Evolutionary conservation across 1,140 invertebrate species (phyloP).

Genomic region (Aphis craccivora): DNA sequence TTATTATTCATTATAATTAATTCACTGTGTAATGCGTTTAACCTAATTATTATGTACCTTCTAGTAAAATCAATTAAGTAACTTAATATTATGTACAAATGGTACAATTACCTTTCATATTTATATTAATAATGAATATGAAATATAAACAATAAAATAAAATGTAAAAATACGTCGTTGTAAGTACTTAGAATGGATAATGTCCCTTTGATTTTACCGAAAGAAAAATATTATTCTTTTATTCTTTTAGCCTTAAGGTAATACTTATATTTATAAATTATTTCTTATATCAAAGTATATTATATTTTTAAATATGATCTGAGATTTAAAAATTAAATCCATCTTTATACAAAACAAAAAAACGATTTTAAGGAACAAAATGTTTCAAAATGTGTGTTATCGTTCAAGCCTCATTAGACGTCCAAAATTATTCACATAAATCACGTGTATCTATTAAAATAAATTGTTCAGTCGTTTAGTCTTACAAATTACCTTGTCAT

Average conservation of each 20-base stretch:
- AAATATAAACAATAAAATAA: not conserved
- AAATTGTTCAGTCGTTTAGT: constrained; percentile 16
- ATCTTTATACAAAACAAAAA: not conserved
- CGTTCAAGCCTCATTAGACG: not conserved
- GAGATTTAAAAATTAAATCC: not conserved
- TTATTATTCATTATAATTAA: not conserved
- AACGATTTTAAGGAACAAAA: not conserved
- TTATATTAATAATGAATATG: not conserved
- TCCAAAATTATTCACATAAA: constrained; percentile 5
- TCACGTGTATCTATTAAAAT: constrained; percentile 7
- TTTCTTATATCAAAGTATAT: not conserved
- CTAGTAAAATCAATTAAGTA: not conserved
- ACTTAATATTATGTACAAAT: not conserved
- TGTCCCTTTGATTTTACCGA: not conserved
- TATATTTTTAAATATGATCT: not conserved
- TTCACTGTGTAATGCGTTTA: not conserved
- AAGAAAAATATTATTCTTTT: not conserved
- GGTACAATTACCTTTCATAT: not conserved
- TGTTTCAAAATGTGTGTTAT: not conserved
- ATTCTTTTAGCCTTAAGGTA: not conserved
- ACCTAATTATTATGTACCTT: not conserved
- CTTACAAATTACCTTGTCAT: not conserved
- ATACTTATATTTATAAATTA: not conserved
- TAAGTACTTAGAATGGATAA: not conserved
- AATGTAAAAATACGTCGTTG: not conserved